Percentiles rank a stretch among this genome's conserved stretches.
Evolutionary conservation across 2,888 invertebrate genomes (phyloP).

Genomic region (Ophioninae sp.): DNA sequence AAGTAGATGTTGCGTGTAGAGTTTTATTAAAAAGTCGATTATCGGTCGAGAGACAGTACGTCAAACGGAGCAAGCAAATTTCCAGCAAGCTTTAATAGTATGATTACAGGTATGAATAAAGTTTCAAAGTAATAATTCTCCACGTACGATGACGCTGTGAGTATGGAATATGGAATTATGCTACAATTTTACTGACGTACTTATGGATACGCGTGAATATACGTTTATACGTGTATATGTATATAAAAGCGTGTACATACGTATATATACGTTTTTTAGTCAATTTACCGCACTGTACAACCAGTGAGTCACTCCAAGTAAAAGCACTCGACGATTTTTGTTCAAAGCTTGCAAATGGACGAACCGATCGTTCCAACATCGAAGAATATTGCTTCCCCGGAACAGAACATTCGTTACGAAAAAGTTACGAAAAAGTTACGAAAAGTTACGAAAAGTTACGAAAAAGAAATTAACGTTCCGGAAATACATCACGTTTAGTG

Average conservation of each 20-base stretch:
- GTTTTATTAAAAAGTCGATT: slow-evolving; percentile 1
- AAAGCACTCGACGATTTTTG: neutral
- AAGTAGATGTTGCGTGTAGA: neutral
- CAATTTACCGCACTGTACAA: neutral
- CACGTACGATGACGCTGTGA: neutral
- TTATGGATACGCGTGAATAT: neutral
- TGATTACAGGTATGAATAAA: slow-evolving; percentile 6
- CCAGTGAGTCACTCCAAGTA: neutral
- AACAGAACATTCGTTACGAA: neutral
- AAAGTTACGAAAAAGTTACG: no score
- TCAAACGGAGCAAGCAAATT: neutral
- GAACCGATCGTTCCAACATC: neutral
- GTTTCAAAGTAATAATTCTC: slow-evolving; percentile 1
- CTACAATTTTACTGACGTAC: neutral
- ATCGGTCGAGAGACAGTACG: neutral
- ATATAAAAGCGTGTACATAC: no score
- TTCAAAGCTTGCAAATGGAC: neutral
- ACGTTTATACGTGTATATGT: neutral
- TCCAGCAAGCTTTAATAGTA: neutral
- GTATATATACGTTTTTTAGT: neutral
- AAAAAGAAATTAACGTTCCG: no score
- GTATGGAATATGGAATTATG: neutral
- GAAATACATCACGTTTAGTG: no score
- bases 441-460: no score
- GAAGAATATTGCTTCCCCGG: neutral